phyloP scores from a whole-genome alignment of 2,113 vertebrate genomes.

The Phyllopteryx taeniolatus region DNA sequence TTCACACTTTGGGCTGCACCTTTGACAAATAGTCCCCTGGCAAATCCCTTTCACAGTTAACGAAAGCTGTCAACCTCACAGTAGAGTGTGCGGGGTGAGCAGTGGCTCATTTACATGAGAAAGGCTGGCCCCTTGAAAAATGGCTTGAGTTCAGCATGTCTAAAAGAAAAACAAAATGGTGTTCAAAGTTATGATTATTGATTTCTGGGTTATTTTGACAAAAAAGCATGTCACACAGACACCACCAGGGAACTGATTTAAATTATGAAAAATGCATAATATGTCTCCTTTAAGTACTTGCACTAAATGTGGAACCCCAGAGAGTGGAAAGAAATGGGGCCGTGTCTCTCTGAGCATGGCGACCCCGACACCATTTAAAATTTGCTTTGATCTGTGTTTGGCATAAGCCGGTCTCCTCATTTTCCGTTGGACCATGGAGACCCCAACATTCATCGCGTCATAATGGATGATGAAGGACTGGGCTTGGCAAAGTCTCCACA shows the following conservation, averaged over 20 bases:
- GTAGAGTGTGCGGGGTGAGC: not conserved
- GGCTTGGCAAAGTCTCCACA: slow-evolving; percentile 60
- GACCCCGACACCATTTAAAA: slow-evolving; percentile 34
- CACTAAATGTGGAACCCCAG: not conserved
- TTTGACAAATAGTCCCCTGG: not conserved
- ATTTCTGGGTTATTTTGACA: not conserved
- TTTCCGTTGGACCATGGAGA: slow-evolving; percentile 46
- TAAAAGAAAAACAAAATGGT: not conserved
- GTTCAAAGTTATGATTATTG: not conserved
- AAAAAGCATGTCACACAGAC: not conserved
- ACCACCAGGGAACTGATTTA: not conserved
- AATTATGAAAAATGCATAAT: not conserved
- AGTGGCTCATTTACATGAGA: not conserved
- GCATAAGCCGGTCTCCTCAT: slow-evolving; percentile 33
- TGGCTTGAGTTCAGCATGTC: not conserved
- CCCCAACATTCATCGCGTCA: slow-evolving; percentile 58
- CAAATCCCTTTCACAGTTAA: not conserved
- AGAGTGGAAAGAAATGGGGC: slow-evolving; percentile 1
- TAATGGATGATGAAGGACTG: slow-evolving; percentile 65
- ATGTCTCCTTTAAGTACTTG: not conserved
- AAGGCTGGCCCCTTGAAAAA: not conserved
- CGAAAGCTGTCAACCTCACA: no score
- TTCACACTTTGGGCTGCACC: not conserved
- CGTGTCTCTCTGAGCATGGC: slow-evolving; percentile 7
- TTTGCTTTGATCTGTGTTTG: slow-evolving; percentile 29